Percentiles rank a stretch among this genome's conserved stretches.
These are phyloP conservation scores for Hypotaenidia okinawae DNA, from an alignment of 2,797 vertebrate species.

Conservation along the genomic window DNA sequence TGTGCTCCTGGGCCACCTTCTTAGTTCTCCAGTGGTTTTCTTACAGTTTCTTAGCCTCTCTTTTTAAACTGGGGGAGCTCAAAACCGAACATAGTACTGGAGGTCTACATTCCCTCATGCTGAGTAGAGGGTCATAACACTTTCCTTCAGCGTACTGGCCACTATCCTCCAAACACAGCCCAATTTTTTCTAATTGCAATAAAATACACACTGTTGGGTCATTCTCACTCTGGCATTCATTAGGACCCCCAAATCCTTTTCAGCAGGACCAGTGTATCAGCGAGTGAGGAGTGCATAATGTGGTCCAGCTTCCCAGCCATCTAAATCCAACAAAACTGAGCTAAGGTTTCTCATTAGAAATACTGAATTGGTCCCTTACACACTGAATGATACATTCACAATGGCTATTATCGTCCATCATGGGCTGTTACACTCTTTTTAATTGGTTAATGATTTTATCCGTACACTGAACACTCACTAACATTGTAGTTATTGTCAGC, in stretches of 20 bases:
- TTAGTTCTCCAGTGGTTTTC: background rate
- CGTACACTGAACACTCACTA: background rate
- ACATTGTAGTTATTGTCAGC: background rate
- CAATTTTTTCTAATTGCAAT: background rate
- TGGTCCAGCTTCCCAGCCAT: background rate
- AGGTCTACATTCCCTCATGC: background rate
- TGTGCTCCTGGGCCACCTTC: background rate
- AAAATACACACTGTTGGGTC: background rate
- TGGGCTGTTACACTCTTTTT: background rate
- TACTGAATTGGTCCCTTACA: background rate
- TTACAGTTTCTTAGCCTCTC: background rate
- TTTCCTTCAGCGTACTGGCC: background rate
- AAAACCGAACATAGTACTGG: background rate
- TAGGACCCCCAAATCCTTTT: background rate
- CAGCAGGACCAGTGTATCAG: background rate
- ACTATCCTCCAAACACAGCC: background rate
- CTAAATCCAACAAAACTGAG: background rate
- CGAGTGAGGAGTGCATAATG: background rate
- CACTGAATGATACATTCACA: background rate
- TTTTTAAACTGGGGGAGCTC: background rate
- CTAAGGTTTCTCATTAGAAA: background rate
- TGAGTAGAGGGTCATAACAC: background rate
- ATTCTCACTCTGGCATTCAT: background rate
- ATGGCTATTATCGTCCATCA: background rate
- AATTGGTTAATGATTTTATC: background rate